Conservation (phyloP, 2,113 vertebrate species). For the Herpetotheres cachinnans region DNA sequence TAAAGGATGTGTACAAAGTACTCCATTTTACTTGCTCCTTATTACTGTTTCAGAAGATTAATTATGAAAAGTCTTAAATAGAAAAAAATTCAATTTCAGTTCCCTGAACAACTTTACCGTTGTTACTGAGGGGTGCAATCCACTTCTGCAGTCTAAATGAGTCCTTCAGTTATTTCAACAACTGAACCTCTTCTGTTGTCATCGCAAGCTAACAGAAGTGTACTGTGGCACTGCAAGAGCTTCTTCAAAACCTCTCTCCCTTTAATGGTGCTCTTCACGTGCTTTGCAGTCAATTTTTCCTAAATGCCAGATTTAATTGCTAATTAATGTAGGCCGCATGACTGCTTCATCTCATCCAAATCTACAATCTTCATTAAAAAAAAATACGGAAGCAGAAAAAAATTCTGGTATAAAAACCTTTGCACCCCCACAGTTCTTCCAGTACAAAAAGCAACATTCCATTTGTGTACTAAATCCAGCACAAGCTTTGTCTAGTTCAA, state of each 20-base stretch:
- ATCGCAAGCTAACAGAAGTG: neutral
- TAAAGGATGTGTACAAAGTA: neutral
- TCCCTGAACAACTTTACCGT: neutral
- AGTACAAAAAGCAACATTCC: neutral
- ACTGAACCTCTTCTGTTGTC: neutral
- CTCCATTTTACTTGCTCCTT: neutral
- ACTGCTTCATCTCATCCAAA: neutral
- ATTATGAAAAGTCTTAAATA: neutral
- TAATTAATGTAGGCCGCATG: neutral
- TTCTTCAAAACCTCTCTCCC: neutral
- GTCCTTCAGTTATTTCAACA: neutral
- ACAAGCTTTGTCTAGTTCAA: neutral
- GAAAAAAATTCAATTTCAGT: neutral
- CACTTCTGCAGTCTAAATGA: neutral
- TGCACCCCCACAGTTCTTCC: neutral
- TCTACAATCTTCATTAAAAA: neutral
- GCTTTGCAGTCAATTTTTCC: neutral
- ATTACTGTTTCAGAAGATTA: neutral
- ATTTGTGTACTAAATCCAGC: neutral
- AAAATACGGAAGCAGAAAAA: neutral
- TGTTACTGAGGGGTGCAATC: neutral
- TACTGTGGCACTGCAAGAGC: neutral
- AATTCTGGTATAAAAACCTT: neutral
- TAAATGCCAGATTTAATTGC: neutral
- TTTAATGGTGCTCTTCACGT: neutral